Conservation (phyloP, 2,113 vertebrate genomes). For the Thomomys bottae region DNA sequence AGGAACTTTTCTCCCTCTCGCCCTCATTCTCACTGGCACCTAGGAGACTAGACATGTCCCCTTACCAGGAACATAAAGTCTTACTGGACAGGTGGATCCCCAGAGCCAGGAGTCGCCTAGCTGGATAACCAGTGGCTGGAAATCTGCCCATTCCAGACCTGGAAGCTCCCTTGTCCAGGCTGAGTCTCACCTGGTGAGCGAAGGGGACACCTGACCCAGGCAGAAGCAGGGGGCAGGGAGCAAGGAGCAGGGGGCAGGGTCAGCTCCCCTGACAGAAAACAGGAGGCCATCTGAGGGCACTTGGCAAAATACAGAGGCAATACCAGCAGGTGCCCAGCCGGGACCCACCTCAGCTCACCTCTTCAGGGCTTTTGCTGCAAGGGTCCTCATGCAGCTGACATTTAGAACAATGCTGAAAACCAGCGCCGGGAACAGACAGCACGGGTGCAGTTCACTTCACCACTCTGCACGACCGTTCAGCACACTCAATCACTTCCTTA, state of each 20-base stretch:
- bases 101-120: not conserved
- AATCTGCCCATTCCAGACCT: not conserved
- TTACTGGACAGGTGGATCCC: rapidly evolving
- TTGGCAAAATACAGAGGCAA: rapidly evolving
- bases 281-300: rapidly evolving
- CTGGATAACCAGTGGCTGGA: rapidly evolving
- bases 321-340: not conserved
- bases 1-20: rapidly evolving
- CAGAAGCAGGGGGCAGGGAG: rapidly evolving
- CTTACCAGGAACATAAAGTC: rapidly evolving
- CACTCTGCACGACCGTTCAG: not conserved
- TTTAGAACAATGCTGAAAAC: too few relatives aligned
- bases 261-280: not conserved
- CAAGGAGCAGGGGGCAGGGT: too few relatives aligned
- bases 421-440: too few relatives aligned
- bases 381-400: too few relatives aligned
- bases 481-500: rapidly evolving
- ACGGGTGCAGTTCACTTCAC: not conserved
- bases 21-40: rapidly evolving
- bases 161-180: not conserved
- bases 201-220: not conserved
- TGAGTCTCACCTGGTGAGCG: not conserved
- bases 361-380: not conserved
- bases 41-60: rapidly evolving
- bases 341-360: rapidly evolving